Conservation (phyloP, 2,888 invertebrate species). For the Azorinus chamasolen region DNA sequence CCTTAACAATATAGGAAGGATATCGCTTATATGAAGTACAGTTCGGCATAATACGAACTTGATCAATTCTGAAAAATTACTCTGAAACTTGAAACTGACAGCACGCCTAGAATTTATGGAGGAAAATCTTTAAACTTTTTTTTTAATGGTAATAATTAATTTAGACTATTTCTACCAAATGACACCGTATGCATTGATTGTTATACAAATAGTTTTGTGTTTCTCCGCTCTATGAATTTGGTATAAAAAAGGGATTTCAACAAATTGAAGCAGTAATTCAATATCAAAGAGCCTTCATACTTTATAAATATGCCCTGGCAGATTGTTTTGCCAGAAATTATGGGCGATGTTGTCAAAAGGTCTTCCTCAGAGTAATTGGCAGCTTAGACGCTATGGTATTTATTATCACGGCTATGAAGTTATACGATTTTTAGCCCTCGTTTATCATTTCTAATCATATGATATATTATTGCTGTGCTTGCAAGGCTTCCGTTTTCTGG, state of each 20-base stretch:
- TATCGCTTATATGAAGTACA: no score
- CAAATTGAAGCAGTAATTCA: conserved; percentile 34
- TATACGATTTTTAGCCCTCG: conserved; percentile 47
- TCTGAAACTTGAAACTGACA: conserved; percentile 20
- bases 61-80: conserved; percentile 35
- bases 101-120: conserved; percentile 5
- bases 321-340: conserved; percentile 52
- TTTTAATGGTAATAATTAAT: conserved; percentile 12
- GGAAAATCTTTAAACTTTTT: neutral
- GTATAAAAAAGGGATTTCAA: conserved; percentile 17
- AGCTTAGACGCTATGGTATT: conserved; percentile 55
- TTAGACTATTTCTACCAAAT: conserved; percentile 15
- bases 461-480: conserved; percentile 57
- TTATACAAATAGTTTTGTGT: no score
- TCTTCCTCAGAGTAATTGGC: conserved; percentile 58
- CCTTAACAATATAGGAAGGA: no score
- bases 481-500: conserved; percentile 53
- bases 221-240: neutral
- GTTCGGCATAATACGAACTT: no score
- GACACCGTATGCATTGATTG: neutral
- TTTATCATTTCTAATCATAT: conserved; percentile 65
- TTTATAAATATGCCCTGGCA: conserved; percentile 31
- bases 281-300: conserved; percentile 23
- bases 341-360: conserved; percentile 49
- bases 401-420: conserved; percentile 51